These are phyloP conservation scores for Adineta ricciae DNA, from an alignment of 2,888 invertebrate species.

Conservation along the genomic window DNA sequence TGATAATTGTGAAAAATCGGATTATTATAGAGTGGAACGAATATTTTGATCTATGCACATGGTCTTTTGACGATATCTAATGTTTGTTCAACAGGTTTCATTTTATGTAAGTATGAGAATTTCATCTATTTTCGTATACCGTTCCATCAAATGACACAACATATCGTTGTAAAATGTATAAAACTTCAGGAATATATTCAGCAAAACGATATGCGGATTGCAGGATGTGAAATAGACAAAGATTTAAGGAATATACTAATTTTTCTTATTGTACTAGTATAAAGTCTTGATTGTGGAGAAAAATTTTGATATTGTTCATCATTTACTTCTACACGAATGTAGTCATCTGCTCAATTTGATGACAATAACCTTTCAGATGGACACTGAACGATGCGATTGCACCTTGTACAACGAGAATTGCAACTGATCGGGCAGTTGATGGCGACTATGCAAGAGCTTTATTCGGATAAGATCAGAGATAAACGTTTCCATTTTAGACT, in stretches of 20 bases:
- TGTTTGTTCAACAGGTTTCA: too few relatives aligned
- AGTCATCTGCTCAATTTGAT: not conserved
- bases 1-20: too few relatives aligned
- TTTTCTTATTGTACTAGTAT: not conserved
- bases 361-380: not conserved
- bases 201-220: not conserved
- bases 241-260: too few relatives aligned
- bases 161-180: not conserved
- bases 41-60: slow-evolving; percentile 23
- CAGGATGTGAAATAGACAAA: too few relatives aligned
- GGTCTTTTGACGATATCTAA: slow-evolving; percentile 10
- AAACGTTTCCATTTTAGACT: not conserved
- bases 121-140: too few relatives aligned
- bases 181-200: not conserved
- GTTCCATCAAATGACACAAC: not conserved
- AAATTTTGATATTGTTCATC: slow-evolving; percentile 17
- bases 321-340: slow-evolving; percentile 25
- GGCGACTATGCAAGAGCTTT: not conserved
- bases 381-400: not conserved
- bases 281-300: not conserved
- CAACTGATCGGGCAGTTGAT: slow-evolving; percentile 27
- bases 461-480: too few relatives aligned
- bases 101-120: too few relatives aligned
- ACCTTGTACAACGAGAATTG: not conserved
- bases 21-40: slow-evolving; percentile 10